Conservation (phyloP, 2,888 invertebrate species). For the Rhagophthalmus giganteus region DNA sequence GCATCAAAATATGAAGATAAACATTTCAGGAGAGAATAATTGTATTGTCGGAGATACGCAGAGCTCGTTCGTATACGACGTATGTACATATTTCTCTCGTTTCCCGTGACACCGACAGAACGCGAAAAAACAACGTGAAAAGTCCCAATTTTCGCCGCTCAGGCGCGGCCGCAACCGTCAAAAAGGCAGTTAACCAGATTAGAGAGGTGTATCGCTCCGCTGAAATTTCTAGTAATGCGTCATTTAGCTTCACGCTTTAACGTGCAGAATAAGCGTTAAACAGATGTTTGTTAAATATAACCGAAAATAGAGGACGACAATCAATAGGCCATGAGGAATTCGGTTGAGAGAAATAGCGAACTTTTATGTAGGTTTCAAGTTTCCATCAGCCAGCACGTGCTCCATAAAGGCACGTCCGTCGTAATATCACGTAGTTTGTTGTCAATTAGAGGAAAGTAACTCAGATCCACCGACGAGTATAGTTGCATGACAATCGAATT, state of each 20-base stretch:
- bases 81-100: too few species aligned
- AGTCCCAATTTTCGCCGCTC: too few species aligned
- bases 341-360: constrained; percentile 13
- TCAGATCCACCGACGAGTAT: constrained; percentile 11
- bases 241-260: constrained; percentile 34
- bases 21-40: too few species aligned
- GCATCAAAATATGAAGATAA: too few species aligned
- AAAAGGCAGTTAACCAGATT: constrained; percentile 5
- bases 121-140: too few species aligned
- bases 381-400: constrained; percentile 15
- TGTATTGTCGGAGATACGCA: background rate
- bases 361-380: constrained; percentile 13
- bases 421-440: constrained; percentile 26
- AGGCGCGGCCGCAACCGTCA: constrained; percentile 14
- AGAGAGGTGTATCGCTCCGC: constrained; percentile 9
- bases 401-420: constrained; percentile 21
- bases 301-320: constrained; percentile 8
- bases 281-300: constrained; percentile 26
- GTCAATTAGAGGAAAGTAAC: constrained; percentile 19
- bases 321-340: constrained; percentile 10
- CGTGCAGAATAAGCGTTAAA: constrained; percentile 26
- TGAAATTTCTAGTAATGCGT: constrained; percentile 29
- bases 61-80: background rate
- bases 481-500: constrained; percentile 17
- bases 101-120: too few species aligned